Base-by-base conservation (phyloP, 2,888 invertebrate species). In the Horisme vitalbata region DNA sequence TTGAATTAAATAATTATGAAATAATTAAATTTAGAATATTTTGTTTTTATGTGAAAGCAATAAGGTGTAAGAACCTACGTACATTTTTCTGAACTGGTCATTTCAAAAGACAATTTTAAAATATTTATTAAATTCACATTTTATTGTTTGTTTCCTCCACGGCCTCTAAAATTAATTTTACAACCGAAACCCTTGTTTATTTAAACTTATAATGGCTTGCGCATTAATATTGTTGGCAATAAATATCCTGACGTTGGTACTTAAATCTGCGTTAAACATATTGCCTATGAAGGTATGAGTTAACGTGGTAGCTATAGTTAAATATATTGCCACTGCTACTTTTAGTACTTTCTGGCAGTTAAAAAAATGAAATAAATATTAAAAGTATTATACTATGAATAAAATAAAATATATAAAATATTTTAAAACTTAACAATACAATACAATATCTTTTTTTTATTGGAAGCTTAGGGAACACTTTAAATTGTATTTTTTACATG, bases 221-320 rank as follows among this genome's bases (percentile, higher is more conserved):
- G 55, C 67, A 65, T 69, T 65, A 66, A 68, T 41, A 63, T 71
- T 71, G 71, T 69, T 62, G 71, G 57, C 57, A 63, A 61, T 71
- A 71, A 72, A 72, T 71, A 63, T 55, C 57, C 59, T 53, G 49
- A 39, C 46, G 57, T 52, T 41, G 36, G 63, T 60, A 63, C 70
- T 73, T 68, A 71, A 71, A 71, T 47, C 45, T 51, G 52, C 60
- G 63, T 72, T 61, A 64, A 70, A 66, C 61, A 57, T 71, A 62
- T 66, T 61, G 55, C 57, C 62, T 57, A 56, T 57, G 63, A 55
- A 63, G 63, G 61, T 61, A 45, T 61, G 51, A 36, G 55, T 50
- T 52, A 59, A 61, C 59, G 56, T 46, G 55, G 38, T 55, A 44
- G 35, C 54, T 50, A 55, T 45, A 45, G 53, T 55, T 57, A 59